These are phyloP conservation scores for Pangasius krempfi DNA, from an alignment of 2,797 vertebrate species.

Conservation along the genomic window DNA sequence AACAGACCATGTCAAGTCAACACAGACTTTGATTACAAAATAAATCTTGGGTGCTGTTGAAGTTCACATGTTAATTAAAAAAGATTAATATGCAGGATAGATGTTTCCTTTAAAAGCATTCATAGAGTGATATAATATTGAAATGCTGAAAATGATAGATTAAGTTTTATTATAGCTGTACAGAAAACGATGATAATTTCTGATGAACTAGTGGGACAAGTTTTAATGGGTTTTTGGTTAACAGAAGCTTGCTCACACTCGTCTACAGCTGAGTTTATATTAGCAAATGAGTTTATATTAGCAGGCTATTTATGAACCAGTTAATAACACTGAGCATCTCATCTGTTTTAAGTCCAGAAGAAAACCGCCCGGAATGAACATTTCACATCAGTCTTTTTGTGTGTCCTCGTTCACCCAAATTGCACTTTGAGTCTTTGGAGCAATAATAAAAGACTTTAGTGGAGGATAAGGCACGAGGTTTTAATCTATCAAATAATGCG, in stretches of 20 bases:
- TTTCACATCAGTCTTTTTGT: neutral
- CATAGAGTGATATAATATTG: too few species aligned
- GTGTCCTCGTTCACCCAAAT: neutral
- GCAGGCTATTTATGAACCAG: neutral
- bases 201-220: neutral
- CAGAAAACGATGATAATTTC: neutral
- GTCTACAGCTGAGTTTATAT: neutral
- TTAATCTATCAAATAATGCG: slow-evolving; percentile 39
- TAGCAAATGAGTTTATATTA: neutral
- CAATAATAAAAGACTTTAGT: slow-evolving; percentile 38
- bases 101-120: neutral
- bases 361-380: neutral
- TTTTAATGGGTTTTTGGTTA: neutral
- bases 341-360: neutral
- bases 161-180: neutral
- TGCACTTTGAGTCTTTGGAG: slow-evolving; percentile 30
- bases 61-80: neutral
- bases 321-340: neutral
- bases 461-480: slow-evolving; percentile 8
- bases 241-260: neutral
- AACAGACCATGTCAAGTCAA: neutral
- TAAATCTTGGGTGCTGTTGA: neutral
- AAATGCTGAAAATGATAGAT: neutral
- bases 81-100: neutral
- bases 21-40: neutral